Conservation (phyloP, 2,113 vertebrate species). For the Ardeotis arabs region DNA sequence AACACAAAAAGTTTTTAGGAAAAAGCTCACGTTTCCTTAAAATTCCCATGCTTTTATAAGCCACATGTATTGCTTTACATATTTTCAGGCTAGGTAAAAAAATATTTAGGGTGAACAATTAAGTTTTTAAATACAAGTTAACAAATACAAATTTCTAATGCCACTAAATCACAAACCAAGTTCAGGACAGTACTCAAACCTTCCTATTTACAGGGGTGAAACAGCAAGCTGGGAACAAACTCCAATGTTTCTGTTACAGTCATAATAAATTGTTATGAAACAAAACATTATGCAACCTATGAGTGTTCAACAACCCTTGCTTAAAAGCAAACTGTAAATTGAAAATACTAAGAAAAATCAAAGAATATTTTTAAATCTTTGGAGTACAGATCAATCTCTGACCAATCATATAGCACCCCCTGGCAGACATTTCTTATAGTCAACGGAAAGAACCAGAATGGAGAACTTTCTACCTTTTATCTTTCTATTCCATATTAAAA, state of each 20-base stretch:
- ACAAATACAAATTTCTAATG: neutral
- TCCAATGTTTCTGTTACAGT: neutral
- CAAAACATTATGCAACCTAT: neutral
- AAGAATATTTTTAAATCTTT: neutral
- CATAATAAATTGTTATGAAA: neutral
- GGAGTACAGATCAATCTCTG: neutral
- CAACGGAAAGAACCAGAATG: neutral
- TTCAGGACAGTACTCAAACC: neutral
- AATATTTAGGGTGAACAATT: neutral
- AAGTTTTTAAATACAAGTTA: neutral
- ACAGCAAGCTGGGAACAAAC: neutral
- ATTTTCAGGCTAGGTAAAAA: neutral
- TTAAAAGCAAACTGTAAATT: neutral
- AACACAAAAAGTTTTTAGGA: neutral
- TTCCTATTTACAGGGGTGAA: neutral
- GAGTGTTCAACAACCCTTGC: neutral
- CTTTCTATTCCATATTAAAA: neutral
- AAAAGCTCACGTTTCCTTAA: neutral
- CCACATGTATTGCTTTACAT: neutral
- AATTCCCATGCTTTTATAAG: neutral
- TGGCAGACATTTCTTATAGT: slow-evolving; percentile 43
- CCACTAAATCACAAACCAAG: neutral
- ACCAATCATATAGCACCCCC: slow-evolving; percentile 61
- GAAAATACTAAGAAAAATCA: neutral
- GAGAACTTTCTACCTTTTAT: slow-evolving; percentile 4